phyloP scores from a whole-genome alignment of 2,797 vertebrate species.

The Cottoperca gobio region DNA sequence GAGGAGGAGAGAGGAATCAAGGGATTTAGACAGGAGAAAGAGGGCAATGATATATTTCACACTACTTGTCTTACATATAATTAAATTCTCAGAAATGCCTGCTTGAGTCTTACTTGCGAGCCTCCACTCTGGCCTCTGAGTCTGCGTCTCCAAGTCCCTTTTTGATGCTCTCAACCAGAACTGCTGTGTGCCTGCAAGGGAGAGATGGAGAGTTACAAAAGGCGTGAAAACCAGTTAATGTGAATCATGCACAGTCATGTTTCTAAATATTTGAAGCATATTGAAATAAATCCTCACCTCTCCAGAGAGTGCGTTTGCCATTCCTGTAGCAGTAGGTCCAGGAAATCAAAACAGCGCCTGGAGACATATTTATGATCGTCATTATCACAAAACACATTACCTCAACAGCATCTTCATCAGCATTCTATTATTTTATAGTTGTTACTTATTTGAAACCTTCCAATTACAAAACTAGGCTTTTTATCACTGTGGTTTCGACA shows the following conservation, averaged over 20 bases:
- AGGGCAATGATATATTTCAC: slow-evolving; percentile 5
- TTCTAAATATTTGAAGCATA: background rate
- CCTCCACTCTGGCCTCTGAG: slow-evolving; percentile 96
- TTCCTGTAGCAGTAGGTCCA: slow-evolving; percentile 95
- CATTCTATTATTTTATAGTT: background rate
- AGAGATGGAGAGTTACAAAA: background rate
- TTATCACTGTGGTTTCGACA: background rate
- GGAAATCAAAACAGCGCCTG: slow-evolving; percentile 96
- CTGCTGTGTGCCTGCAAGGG: slow-evolving; percentile 89
- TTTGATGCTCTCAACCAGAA: slow-evolving; percentile 97
- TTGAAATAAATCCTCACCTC: slow-evolving; percentile 84
- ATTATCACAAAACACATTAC: slow-evolving; percentile 2
- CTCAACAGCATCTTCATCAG: background rate
- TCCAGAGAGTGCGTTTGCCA: slow-evolving; percentile 98
- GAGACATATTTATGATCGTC: slow-evolving; percentile 29
- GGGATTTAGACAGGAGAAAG: background rate
- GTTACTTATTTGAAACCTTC: background rate
- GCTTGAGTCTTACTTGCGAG: slow-evolving; percentile 91
- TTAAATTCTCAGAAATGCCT: slow-evolving; percentile 28
- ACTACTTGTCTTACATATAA: slow-evolving; percentile 22
- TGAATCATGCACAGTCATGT: background rate
- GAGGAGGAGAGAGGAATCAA: background rate
- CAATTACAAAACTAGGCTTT: background rate
- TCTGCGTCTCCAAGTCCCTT: slow-evolving; percentile 97
- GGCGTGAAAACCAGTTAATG: background rate